These are phyloP conservation scores for Enteromius thamalakanensis DNA, from an alignment of 2,797 vertebrate species.

Conservation along the genomic window DNA sequence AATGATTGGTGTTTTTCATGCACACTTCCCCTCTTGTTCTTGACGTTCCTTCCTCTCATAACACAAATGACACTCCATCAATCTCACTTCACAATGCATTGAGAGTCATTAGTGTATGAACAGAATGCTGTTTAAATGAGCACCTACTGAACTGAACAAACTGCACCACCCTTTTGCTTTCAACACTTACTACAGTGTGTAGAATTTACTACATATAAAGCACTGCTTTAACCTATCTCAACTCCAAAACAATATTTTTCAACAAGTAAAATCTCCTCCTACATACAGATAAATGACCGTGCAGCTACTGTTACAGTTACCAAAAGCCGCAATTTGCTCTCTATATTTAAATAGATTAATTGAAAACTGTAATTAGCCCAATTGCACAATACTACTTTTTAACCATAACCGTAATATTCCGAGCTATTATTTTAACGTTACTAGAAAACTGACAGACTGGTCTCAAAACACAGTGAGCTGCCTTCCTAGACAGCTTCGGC, in stretches of 20 bases:
- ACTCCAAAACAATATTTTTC: not conserved
- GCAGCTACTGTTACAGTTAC: not conserved
- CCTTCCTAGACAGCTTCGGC: not conserved
- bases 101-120: not conserved
- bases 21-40: not conserved
- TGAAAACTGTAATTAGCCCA: not conserved
- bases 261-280: not conserved
- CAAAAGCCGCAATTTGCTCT: not conserved
- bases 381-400: not conserved
- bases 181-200: not conserved
- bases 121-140: not conserved
- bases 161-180: constrained; percentile 11
- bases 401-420: not conserved
- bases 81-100: not conserved
- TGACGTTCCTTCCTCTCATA: not conserved
- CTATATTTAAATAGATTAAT: not conserved
- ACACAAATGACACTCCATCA: constrained; percentile 3
- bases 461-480: not conserved
- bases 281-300: not conserved
- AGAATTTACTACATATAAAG: not conserved
- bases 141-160: constrained; percentile 8
- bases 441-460: not conserved
- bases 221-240: not conserved
- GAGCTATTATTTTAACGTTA: not conserved
- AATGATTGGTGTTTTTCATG: not conserved